A percentile compares a stretch with the other conserved stretches of the same genome.
These are phyloP conservation scores for Melanerpes formicivorus DNA, from an alignment of 2,113 vertebrate species.

Conservation along the genomic window DNA sequence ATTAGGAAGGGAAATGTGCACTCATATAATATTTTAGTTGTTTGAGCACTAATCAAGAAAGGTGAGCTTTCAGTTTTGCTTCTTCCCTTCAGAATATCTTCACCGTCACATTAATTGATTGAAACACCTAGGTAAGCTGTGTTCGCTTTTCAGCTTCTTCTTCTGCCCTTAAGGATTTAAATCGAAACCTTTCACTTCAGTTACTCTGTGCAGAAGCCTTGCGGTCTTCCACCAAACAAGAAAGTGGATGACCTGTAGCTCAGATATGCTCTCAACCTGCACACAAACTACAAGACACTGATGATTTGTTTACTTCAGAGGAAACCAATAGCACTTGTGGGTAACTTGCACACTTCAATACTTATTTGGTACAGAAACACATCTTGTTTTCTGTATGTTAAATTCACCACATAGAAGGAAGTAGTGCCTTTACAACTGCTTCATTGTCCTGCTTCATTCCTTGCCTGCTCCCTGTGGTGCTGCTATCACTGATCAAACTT, in stretches of 20 bases:
- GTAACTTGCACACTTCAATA: background rate
- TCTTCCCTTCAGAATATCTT: background rate
- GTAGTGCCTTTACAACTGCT: background rate
- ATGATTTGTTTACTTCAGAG: background rate
- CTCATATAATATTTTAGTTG: background rate
- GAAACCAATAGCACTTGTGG: background rate
- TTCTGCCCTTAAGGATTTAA: background rate
- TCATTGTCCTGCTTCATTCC: background rate
- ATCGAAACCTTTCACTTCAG: background rate
- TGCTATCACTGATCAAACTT: background rate
- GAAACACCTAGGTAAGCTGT: background rate
- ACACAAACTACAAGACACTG: background rate
- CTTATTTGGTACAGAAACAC: background rate
- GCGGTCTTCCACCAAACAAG: fast-evolving
- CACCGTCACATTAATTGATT: background rate
- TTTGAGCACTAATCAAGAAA: background rate
- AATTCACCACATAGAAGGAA: background rate
- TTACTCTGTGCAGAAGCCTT: background rate
- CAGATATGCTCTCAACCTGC: background rate
- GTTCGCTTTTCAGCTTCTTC: background rate
- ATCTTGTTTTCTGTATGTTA: background rate
- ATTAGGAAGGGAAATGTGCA: background rate
- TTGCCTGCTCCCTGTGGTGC: background rate
- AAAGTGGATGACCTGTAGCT: background rate
- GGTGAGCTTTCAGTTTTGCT: background rate